Base-by-base conservation (phyloP, 2,888 invertebrate species). In the Leptopilina syphax region DNA sequence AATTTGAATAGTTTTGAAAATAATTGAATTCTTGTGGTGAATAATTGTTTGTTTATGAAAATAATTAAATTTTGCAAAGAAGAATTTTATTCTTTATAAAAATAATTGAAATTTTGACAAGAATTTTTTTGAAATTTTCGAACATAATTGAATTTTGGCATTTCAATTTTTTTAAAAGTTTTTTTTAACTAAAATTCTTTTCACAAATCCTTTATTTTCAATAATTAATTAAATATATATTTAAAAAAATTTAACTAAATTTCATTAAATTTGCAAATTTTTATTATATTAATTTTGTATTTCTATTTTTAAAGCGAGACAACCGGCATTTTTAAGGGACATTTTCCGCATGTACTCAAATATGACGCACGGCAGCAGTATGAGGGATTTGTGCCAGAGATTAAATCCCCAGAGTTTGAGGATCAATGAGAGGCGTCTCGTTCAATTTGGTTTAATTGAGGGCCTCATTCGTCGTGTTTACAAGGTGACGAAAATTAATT, bases 361-460 rank as follows among this genome's bases (percentile, higher is more conserved):
- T 84, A 95, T 97, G 95, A 95, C 95, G 12, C 95, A 96, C 88
- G 96, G 96, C 10, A 95, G 95, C 67, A 96, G 96, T 1, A 94
- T 97, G 83, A 94, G 95, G 82, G 96, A 96, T 89, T 92, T 97
- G 54, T 97, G 97, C 90, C 92, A 95, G 68, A 93, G 96, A 76
- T 91, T 92, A 68, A 96, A 96, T 91, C 96, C 97, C 6, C 95
- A 95, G 85, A 94, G 94, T 84, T 92, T 96, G 70, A 94, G 95
- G 85, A 95, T 97, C 86, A 96, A 97, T 89, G 96, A 96, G 92
- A 93, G 96, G 85, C 96, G 96, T 88, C 93, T 98, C 73, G 96
- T 98, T 77, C 96, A 97, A 86, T 98, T 97, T 91, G 98, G 97
- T 0, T 93, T 97, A n/a, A 94, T 97, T 6, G 96, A 97, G 89